phyloP scores from a whole-genome alignment of 2,113 vertebrate species.

The Cepphus grylle region DNA sequence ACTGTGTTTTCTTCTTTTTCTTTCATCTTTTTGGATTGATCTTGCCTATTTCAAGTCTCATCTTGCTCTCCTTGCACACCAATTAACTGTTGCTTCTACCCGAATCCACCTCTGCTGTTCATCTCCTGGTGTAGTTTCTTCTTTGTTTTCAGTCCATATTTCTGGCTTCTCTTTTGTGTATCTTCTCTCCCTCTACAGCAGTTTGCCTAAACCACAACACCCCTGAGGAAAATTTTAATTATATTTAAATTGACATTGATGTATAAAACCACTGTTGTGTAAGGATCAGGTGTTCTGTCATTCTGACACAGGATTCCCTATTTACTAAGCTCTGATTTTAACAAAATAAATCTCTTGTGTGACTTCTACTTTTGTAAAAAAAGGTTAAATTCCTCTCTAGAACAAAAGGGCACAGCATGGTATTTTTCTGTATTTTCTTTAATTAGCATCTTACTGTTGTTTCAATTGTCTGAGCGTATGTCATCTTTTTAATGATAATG shows the following conservation, averaged over 20 bases:
- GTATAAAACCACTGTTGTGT: neutral
- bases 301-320: neutral
- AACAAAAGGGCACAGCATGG: neutral
- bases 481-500: neutral
- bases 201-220: neutral
- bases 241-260: neutral
- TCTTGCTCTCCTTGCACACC: neutral
- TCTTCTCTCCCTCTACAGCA: neutral
- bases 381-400: neutral
- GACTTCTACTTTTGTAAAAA: neutral
- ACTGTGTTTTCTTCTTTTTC: neutral
- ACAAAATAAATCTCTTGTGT: neutral
- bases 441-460: neutral
- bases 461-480: neutral
- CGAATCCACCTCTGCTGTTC: neutral
- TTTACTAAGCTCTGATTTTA: neutral
- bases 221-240: neutral
- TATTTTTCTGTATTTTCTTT: neutral
- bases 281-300: neutral
- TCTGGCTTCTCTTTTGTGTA: neutral
- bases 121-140: neutral
- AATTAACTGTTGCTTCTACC: neutral
- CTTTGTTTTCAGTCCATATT: neutral
- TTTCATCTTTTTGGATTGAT: constrained; percentile 21
- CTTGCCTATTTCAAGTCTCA: neutral